Conservation (phyloP, 1,140 invertebrate species). For the Callitettix versicolor region DNA sequence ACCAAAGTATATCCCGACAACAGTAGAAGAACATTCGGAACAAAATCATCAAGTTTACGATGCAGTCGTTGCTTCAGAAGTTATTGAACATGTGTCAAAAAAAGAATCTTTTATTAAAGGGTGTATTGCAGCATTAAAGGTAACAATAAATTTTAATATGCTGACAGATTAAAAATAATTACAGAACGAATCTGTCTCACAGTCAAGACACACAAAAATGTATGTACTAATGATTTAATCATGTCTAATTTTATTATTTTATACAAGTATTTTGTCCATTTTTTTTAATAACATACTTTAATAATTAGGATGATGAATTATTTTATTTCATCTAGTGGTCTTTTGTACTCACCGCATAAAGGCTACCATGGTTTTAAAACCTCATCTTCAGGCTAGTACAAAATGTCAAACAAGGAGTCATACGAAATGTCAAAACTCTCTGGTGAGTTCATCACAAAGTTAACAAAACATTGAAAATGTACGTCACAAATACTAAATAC, state of each 20-base stretch:
- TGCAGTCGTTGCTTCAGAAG: slow-evolving; percentile 77
- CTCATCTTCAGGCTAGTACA: too few species aligned
- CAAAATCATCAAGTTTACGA: slow-evolving; percentile 51
- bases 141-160: slow-evolving; percentile 16
- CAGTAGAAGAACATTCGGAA: slow-evolving; percentile 46
- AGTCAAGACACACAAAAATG: background rate
- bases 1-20: slow-evolving; percentile 28
- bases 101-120: slow-evolving; percentile 62
- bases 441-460: too few species aligned
- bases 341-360: too few species aligned
- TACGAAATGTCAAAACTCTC: too few species aligned
- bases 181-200: background rate
- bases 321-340: too few species aligned
- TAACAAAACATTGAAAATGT: too few species aligned
- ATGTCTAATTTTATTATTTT: background rate
- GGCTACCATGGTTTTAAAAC: too few species aligned
- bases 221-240: background rate
- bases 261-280: background rate
- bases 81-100: slow-evolving; percentile 83
- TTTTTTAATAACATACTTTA: too few species aligned
- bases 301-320: too few species aligned
- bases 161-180: background rate
- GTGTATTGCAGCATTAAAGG: slow-evolving; percentile 60
- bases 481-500: too few species aligned
- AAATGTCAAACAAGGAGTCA: too few species aligned